Evolutionary conservation across 2,797 vertebrate species (phyloP).

Genomic region (Otus scops): DNA sequence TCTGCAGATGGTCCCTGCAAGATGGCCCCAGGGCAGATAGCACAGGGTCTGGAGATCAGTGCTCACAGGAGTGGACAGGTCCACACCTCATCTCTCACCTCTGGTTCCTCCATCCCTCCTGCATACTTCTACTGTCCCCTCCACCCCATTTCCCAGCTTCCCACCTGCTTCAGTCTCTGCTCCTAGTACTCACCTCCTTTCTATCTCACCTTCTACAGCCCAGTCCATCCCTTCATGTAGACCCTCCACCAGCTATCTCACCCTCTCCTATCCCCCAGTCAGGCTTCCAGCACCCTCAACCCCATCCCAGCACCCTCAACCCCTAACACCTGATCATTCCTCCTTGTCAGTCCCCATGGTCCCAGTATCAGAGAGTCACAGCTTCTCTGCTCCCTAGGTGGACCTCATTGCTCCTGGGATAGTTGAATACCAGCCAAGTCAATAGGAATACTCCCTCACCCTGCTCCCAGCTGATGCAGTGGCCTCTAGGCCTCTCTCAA

Average conservation of each 20-base stretch:
- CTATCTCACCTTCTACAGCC: not conserved
- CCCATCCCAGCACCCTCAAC: not conserved
- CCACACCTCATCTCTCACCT: not conserved
- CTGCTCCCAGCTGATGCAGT: not conserved
- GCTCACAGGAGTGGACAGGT: not conserved
- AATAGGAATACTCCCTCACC: fast-evolving
- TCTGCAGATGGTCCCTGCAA: not conserved
- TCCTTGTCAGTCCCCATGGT: fast-evolving
- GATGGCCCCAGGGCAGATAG: not conserved
- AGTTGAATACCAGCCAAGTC: not conserved
- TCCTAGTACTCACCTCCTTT: not conserved
- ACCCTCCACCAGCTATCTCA: not conserved
- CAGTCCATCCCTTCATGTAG: not conserved
- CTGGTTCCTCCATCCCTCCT: not conserved
- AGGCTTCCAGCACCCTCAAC: not conserved
- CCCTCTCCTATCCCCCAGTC: not conserved
- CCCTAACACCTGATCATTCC: fast-evolving
- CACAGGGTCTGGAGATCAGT: not conserved
- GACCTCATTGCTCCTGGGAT: not conserved
- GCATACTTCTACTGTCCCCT: not conserved
- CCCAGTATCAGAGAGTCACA: not conserved
- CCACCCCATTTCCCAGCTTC: not conserved
- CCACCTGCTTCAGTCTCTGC: not conserved
- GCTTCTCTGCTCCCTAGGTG: not conserved
- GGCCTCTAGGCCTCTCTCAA: not conserved